Evolutionary conservation across 2,797 vertebrate genomes (phyloP).

Genomic region (Sebastes trivittatus): DNA sequence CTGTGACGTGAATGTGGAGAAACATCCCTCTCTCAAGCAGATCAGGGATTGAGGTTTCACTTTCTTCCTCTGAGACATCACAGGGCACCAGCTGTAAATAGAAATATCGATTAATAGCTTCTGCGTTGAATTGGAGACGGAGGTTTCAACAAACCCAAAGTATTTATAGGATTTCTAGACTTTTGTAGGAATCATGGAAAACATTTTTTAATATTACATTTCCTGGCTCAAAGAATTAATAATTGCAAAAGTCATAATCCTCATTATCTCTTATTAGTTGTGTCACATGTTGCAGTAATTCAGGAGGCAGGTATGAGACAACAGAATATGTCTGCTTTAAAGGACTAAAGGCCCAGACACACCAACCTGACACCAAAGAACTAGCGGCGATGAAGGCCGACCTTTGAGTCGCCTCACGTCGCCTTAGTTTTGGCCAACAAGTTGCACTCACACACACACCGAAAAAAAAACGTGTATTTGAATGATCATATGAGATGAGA

Average conservation of each 20-base stretch:
- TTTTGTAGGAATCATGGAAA: constrained; percentile 2
- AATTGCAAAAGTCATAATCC: constrained; percentile 18
- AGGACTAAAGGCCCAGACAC: not conserved
- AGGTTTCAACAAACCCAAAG: constrained; percentile 44
- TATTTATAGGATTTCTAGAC: constrained; percentile 61
- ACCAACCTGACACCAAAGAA: too few relatives aligned
- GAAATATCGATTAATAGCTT: constrained; percentile 73
- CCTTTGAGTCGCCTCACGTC: too few relatives aligned
- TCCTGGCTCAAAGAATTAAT: not conserved
- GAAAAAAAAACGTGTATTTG: too few relatives aligned
- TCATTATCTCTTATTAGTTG: not conserved
- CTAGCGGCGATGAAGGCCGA: too few relatives aligned
- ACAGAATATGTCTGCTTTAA: not conserved
- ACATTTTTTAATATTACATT: not conserved
- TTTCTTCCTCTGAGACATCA: constrained; percentile 64
- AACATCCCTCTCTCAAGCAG: constrained; percentile 4
- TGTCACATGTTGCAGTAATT: constrained; percentile 11
- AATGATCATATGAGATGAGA: too few relatives aligned
- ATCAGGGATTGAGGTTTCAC: constrained; percentile 56
- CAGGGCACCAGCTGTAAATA: constrained; percentile 67
- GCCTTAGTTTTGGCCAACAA: too few relatives aligned
- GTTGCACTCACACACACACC: too few relatives aligned
- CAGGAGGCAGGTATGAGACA: not conserved
- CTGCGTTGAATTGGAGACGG: constrained; percentile 58
- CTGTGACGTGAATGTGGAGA: constrained; percentile 25